Conservation (phyloP, 2,888 invertebrate genomes). For the Halictus quadricinctus region DNA sequence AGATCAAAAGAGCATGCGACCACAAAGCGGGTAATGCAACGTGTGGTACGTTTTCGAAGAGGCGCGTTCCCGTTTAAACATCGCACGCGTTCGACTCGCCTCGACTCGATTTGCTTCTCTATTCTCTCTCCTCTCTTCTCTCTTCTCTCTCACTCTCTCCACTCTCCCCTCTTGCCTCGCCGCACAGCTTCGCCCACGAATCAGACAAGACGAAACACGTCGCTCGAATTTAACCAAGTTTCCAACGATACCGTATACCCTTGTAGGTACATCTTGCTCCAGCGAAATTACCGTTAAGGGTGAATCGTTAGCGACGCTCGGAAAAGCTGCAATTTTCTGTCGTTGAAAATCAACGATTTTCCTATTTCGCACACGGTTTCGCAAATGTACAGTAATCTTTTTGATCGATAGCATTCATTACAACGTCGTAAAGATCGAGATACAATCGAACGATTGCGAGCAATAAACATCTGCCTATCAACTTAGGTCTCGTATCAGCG, state of each 20-base stretch:
- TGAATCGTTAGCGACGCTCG: not conserved
- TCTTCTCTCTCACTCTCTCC: not conserved
- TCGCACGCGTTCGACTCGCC: constrained; percentile 30
- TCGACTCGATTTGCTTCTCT: not conserved
- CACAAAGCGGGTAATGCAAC: constrained; percentile 79
- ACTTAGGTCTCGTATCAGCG: too few species aligned
- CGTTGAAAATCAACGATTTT: not conserved
- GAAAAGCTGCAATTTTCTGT: not conserved
- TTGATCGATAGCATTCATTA: not conserved
- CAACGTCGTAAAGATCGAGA: too few species aligned
- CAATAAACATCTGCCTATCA: too few species aligned
- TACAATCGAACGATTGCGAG: too few species aligned
- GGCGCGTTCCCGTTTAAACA: constrained; percentile 44
- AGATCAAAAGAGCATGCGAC: constrained; percentile 81
- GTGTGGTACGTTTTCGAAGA: constrained; percentile 71
- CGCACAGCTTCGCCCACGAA: not conserved
- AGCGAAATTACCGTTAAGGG: not conserved
- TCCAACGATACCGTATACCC: constrained; percentile 6
- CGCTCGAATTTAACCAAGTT: constrained; percentile 3
- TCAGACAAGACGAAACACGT: not conserved
- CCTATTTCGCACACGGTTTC: too few species aligned
- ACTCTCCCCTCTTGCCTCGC: not conserved
- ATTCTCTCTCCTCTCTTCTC: not conserved
- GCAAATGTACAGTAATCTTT: too few species aligned
- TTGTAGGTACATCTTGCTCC: not conserved